Base-by-base conservation (phyloP, 2,113 vertebrate genomes). In the Paedocypris sp. region DNA sequence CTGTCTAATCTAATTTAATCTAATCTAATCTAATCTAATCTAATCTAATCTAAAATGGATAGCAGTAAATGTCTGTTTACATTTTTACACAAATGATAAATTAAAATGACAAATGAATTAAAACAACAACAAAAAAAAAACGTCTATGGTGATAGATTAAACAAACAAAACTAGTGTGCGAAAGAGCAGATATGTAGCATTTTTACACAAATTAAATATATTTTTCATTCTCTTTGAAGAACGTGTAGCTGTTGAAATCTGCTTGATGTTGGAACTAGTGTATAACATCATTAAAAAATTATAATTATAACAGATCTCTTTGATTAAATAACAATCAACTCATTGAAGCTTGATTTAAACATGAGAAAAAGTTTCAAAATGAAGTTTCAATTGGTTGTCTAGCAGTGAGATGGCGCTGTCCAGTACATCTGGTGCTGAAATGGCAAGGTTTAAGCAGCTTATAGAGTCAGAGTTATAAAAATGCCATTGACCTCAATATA, bases 181-280 rank as follows among this genome's bases (percentile, higher is more conserved):
- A n/a, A n/a, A n/a, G n/a, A n/a, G n/a, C n/a, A n/a, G n/a, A n/a
- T n/a, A n/a, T n/a, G n/a, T n/a, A n/a, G n/a, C n/a, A n/a, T n/a
- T n/a, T n/a, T n/a, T n/a, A n/a, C n/a, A n/a, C n/a, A n/a, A n/a
- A 41, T 42, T 42, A 56, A 56, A 56, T 25, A 56, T 56, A 35
- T 41, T 56, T 56, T 56, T 41, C 39, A 56, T 56, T 56, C 36
- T 56, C 52, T 56, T 56, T 56, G 52, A 56, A 41, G 36, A 42
- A 23, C 19, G 11, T 29, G 25, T 7, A 29, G 52, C 52, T 56
- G 36, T 54, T 19, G 36, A 23, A 56, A 29, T 25, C 26, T 58
- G 26, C 26, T 31, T 58, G 18, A 42, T 10, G 35, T 33, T 25
- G 20, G 19, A 43, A 45, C 26, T 32, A 10, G 16, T 10, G 39